phyloP scores from a whole-genome alignment of 2,113 vertebrate genomes.

The Vireo altiloquus region DNA sequence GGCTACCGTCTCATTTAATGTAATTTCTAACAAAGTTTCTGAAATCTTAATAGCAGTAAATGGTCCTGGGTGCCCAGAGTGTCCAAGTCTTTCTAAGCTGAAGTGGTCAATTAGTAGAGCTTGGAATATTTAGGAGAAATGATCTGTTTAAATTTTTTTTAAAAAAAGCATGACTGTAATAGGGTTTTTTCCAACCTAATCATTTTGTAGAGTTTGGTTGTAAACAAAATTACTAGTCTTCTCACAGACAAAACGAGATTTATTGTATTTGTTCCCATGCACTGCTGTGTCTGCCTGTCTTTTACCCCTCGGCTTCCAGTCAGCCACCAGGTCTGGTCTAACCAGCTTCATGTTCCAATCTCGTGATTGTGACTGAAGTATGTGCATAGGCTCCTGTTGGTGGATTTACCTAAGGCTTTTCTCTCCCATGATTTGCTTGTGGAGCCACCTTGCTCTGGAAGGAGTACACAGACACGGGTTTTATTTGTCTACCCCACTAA shows the following conservation, averaged over 20 bases:
- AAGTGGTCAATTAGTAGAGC: background rate
- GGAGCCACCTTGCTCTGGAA: background rate
- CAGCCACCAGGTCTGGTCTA: background rate
- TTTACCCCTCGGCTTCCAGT: background rate
- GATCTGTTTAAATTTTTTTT: background rate
- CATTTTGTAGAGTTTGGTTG: background rate
- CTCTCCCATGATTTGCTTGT: background rate
- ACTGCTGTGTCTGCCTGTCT: accelerated
- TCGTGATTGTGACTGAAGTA: accelerated
- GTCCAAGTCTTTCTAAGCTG: background rate
- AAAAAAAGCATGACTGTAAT: background rate
- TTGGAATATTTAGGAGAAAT: background rate
- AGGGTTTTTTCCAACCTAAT: background rate
- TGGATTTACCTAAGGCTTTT: background rate
- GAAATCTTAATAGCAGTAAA: background rate
- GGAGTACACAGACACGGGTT: accelerated
- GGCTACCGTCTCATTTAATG: background rate
- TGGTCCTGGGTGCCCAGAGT: background rate
- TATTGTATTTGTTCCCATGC: background rate
- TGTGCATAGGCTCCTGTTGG: accelerated
- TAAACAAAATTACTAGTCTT: background rate
- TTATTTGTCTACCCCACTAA: background rate
- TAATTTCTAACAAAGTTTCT: background rate
- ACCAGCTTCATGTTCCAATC: background rate
- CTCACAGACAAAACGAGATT: background rate